A percentile compares a stretch with the other conserved stretches of the same genome.
phyloP scores from a whole-genome alignment of 1,140 invertebrate species.

The Drosophila rufa region DNA sequence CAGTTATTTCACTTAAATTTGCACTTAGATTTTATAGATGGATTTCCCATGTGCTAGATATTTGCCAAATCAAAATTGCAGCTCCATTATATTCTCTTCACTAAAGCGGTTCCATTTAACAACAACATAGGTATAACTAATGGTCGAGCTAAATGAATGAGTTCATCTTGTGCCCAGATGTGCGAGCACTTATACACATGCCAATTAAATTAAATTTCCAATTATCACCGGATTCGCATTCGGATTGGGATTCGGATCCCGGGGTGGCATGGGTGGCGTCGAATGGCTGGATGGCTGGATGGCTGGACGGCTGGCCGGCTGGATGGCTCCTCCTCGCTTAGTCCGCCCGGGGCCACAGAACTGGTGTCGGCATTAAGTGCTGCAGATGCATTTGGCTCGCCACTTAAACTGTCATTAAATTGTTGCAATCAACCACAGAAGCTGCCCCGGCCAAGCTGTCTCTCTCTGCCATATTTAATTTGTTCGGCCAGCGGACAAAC shows the following conservation, averaged over 20 bases:
- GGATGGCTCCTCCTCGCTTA: slow-evolving; percentile 10
- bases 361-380: slow-evolving; percentile 46
- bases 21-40: not conserved
- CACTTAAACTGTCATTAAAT: slow-evolving; percentile 80
- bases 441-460: slow-evolving; percentile 10
- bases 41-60: not conserved
- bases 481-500: slow-evolving; percentile 66
- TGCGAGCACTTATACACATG: slow-evolving; percentile 16
- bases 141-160: not conserved
- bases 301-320: too few species aligned
- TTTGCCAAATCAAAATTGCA: not conserved
- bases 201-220: slow-evolving; percentile 44
- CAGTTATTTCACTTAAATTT: slow-evolving; percentile 1
- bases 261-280: not conserved
- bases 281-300: not conserved
- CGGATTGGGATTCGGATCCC: not conserved
- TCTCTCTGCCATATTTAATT: slow-evolving; percentile 71
- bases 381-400: slow-evolving; percentile 58
- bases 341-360: slow-evolving; percentile 15
- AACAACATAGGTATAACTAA: slow-evolving; percentile 1
- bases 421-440: slow-evolving; percentile 75
- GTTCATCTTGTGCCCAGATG: slow-evolving; percentile 18
- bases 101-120: not conserved
- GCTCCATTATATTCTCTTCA: not conserved
- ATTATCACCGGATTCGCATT: slow-evolving; percentile 25